Evolutionary conservation across 2,888 invertebrate genomes (phyloP), one percentile per base, ranked within the genome.

Genomic region (Lissocephala sabroskyi): DNA sequence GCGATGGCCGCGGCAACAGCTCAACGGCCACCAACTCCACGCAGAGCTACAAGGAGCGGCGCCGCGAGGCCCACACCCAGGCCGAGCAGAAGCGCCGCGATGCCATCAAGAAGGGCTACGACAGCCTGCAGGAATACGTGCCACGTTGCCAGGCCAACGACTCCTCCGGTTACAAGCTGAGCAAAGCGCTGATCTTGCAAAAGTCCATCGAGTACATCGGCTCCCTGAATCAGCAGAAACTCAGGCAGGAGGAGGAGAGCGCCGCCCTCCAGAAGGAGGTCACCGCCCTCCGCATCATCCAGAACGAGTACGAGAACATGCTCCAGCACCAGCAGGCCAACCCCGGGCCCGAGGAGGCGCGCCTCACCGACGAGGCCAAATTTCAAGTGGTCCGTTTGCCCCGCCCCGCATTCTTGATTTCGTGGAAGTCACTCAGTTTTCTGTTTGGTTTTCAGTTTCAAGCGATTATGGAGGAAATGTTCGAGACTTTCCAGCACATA

Each of bases 21-120:
- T 59, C 74, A 4, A 47, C 56, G 2, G 56, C 63, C 10, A 43
- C 59, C 16, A 71, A 74, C 9, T 68, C 87, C 0, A 53, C 93
- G 1, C 85, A 95, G 50, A 95, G 93, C 79, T 97, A 97, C 83
- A 97, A 96, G 82, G 97, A 98, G 79, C 87, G 97, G 29, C 88
- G 97, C 45, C 87, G 97, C 56, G 97, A 97, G 84, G 97, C 97
- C 3, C 97, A 97, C 81, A 97, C 97, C 0, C 89, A 97, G 86
- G 97, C 98, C 2, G 98, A 98, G 84, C 97, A 98, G 83, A 97
- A 97, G 82, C 88, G 98, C 59, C 88, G 97, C 76, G 97, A 98
- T 88, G 97, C 97, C 1, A 98, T 98, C 56, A 98, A 97, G 85
- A 96, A 95, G 83, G 97, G 97, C 0, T 98, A 98, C 83, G 97